Base-by-base conservation (phyloP, 1,140 invertebrate species). In the Bombus vancouverensis region DNA sequence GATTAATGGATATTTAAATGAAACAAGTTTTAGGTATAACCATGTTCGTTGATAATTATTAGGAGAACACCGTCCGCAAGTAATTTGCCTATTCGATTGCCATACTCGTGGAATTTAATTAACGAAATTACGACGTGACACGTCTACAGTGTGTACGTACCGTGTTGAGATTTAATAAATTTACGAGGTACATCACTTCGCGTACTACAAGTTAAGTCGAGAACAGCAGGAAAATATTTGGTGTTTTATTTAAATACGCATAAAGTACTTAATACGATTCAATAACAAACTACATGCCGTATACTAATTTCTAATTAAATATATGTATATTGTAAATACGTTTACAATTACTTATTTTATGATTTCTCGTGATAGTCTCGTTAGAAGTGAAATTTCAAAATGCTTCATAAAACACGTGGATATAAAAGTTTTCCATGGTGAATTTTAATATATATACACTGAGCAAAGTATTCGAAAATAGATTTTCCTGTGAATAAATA, bases 71-170 rank as follows among this genome's bases (percentile, higher is more conserved):
- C 79, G 73, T n/a, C 47, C 75, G 79, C 70, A n/a, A 13, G 79
- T 84, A 89, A 90, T 93, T 85, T 80, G 73, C 28, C 74, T 76
- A 80, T 88, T 83, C 88, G 87, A 92, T 91, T 88, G 88, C 28
- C 39, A 39, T 83, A 73, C 77, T 75, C 78, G 59, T 37, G 59
- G 37, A 13, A 53, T 92, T 92, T 91, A 89, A 93, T 92, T 90
- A 93, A 91, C 82, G 86, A 42, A 79, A 80, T 75, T 86, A 70
- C 72, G 65, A 39, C 59, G 32, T 62, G 62, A 72, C 85, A 66
- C 89, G 88, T 39, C 73, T 86, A 59, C 13, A 32, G 15, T 68
- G 80, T 44, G 42, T 15, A 53, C 13, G 44, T 42, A 39, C 34
- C 47, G n/a, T 34, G 62, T 25, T 13, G 44, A 59, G 72, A 68